Base-by-base conservation (phyloP, 2,797 vertebrate species). In the Leptatherina wallacei region DNA sequence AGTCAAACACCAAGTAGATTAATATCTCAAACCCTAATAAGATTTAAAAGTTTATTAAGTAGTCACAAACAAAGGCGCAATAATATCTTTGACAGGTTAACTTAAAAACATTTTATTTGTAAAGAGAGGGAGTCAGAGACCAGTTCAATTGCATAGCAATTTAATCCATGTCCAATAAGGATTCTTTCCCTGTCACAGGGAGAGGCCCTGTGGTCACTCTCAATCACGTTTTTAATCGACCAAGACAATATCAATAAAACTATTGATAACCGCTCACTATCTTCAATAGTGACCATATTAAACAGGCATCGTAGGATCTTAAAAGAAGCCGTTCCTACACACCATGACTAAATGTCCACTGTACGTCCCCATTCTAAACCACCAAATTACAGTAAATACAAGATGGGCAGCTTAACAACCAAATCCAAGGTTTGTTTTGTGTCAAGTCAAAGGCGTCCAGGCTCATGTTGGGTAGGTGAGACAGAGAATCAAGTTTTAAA, bases 141-240 rank as follows among this genome's bases (percentile, higher is more conserved):
- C 89, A 94, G 92, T 94, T 94, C 94, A 94, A 95, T 94, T 95
- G 95, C 94, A 95, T 95, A 95, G 94, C 95, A 95, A 95, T 95
- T 95, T 95, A 95, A 94, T 95, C 93, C 92, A 93, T 92, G 93
- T 94, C 94, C 89, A 90, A 93, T 92, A 91, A 92, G 90, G 92
- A 93, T 91, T 89, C 91, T 93, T 91, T 93, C 92, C 92, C 90
- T 90, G 88, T 88, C 92, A 92, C 91, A 93, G 89, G 90, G 88
- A 93, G 92, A 92, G 92, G 91, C 89, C 92, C 91, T 90, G 92
- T 90, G 92, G 91, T 92, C 89, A 92, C 92, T 92, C 91, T 93
- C 90, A 89, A 91, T 91, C 91, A 88, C 81, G 80, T 75, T 90
- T 91, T 91, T 81, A 82, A 89, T 91, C 69, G 89, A 93, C 92